Conservation (phyloP, 2,113 vertebrate genomes). For the Myotis lucifugus region DNA sequence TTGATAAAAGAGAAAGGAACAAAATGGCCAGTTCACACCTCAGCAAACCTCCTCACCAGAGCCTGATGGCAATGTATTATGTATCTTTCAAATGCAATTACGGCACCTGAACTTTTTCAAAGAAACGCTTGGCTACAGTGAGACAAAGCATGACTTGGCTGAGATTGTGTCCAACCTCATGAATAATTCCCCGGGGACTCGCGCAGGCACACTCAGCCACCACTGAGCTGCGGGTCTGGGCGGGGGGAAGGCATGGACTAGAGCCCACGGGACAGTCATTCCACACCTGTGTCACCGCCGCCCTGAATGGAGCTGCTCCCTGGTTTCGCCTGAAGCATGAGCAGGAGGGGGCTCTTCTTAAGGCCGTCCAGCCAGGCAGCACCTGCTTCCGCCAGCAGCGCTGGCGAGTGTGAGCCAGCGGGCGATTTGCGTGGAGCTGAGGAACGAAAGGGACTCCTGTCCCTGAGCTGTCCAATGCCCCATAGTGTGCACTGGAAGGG, state of each 20-base stretch:
- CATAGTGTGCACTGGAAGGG: background rate
- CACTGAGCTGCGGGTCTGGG: background rate
- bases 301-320: background rate
- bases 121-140: slow-evolving; percentile 60
- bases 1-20: slow-evolving; percentile 71
- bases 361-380: background rate
- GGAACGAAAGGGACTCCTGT: background rate
- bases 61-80: slow-evolving; percentile 74
- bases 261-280: slow-evolving; percentile 38
- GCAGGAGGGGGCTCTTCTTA: background rate
- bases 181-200: slow-evolving; percentile 59
- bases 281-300: background rate
- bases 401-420: background rate
- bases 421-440: background rate
- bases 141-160: slow-evolving; percentile 63
- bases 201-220: background rate
- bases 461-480: background rate
- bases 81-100: slow-evolving; percentile 76
- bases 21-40: slow-evolving; percentile 76
- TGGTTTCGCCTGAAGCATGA: slow-evolving; percentile 43
- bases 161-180: slow-evolving; percentile 65
- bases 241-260: background rate
- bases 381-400: background rate
- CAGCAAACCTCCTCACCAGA: slow-evolving; percentile 62
- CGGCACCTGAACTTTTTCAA: slow-evolving; percentile 54